Evolutionary conservation across 1,140 invertebrate genomes (phyloP).

Genomic region (Drosophila pandora): DNA sequence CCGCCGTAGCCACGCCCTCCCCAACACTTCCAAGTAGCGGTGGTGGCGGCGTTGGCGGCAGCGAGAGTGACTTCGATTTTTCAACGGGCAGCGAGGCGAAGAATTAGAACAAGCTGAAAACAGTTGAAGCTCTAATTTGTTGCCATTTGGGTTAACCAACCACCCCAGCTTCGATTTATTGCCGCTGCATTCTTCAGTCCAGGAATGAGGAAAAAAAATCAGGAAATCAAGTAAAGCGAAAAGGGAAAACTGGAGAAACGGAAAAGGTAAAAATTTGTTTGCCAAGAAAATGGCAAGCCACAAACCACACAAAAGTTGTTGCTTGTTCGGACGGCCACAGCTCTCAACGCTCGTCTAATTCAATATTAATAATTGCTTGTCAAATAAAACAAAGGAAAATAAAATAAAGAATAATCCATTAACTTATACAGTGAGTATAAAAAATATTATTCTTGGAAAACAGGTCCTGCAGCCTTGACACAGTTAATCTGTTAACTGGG

Average conservation of each 20-base stretch:
- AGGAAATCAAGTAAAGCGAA: constrained; percentile 13
- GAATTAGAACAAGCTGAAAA: constrained; percentile 76
- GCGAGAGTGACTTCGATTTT: constrained; percentile 83
- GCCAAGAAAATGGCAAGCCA: constrained; percentile 11
- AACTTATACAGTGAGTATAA: background rate
- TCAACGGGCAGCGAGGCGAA: constrained; percentile 79
- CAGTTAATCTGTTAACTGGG: constrained; percentile 35
- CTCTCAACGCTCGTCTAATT: constrained; percentile 7
- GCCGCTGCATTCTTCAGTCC: constrained; percentile 41
- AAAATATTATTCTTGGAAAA: background rate
- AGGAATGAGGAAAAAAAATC: background rate
- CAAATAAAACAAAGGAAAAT: constrained; percentile 21
- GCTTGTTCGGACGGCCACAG: constrained; percentile 14
- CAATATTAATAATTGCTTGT: constrained; percentile 25
- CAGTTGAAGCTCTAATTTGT: constrained; percentile 70
- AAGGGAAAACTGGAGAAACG: background rate
- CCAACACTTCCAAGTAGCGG: constrained; percentile 7
- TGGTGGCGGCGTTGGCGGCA: constrained; percentile 30
- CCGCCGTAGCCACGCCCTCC: background rate
- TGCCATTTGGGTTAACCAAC: constrained; percentile 77
- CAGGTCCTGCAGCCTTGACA: background rate
- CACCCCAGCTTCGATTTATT: constrained; percentile 62
- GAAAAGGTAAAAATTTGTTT: constrained; percentile 16
- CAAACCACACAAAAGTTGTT: constrained; percentile 16
- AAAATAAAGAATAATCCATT: background rate